phyloP scores from a whole-genome alignment of 2,113 vertebrate species.

The Grammomys dolichurus region DNA sequence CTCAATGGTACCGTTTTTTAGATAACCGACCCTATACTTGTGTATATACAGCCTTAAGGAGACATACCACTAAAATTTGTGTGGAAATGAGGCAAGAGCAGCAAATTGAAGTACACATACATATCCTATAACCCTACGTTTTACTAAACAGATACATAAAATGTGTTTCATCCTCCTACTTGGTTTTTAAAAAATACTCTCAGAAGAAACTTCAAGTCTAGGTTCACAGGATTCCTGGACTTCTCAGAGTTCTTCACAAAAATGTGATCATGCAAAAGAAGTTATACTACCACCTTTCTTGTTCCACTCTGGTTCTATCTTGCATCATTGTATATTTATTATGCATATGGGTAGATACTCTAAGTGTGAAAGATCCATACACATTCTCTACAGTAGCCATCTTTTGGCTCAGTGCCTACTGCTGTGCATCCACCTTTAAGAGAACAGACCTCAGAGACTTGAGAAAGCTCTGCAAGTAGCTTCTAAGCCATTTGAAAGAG shows the following conservation, averaged over 20 bases:
- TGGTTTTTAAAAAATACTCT: not conserved
- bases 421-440: not conserved
- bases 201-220: conserved; percentile 10
- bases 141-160: conserved; percentile 48
- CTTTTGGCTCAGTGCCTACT: not conserved
- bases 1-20: not conserved
- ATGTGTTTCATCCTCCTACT: not conserved
- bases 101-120: not conserved
- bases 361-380: not conserved
- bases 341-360: not conserved
- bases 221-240: not conserved
- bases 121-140: not conserved
- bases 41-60: not conserved
- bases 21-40: not conserved
- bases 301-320: not conserved
- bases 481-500: conserved; percentile 3
- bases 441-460: conserved; percentile 24
- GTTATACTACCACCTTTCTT: not conserved
- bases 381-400: not conserved
- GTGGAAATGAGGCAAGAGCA: not conserved
- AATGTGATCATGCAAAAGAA: not conserved
- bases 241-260: conserved; percentile 40
- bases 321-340: not conserved
- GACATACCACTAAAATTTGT: not conserved
- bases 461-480: conserved; percentile 22